A percentile compares a stretch with the other conserved stretches of the same genome.
phyloP scores from a whole-genome alignment of 2,888 invertebrate genomes.

The Cosmia pyralina region DNA sequence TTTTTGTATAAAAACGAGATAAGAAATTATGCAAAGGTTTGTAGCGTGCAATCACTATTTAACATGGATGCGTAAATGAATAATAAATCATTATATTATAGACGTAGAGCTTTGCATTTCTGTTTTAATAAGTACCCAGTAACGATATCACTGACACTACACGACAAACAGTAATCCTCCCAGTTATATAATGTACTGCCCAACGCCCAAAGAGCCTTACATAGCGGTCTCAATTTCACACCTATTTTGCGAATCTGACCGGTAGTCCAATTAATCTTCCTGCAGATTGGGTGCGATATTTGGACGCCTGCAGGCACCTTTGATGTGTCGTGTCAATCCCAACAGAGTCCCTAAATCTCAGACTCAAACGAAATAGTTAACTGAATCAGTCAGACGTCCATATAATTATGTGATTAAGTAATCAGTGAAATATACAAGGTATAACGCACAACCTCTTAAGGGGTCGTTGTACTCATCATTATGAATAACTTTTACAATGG shows the following conservation, averaged over 20 bases:
- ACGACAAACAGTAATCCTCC: slow-evolving; percentile 7
- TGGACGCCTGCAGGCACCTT: slow-evolving; percentile 50
- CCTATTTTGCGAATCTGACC: slow-evolving; percentile 56
- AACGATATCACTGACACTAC: neutral
- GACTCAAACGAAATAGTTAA: slow-evolving; percentile 22
- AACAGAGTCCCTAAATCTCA: slow-evolving; percentile 34
- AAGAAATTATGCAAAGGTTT: slow-evolving; percentile 58
- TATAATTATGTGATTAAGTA: neutral
- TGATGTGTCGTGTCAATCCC: slow-evolving; percentile 31
- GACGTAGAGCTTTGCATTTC: neutral
- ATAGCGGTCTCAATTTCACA: slow-evolving; percentile 53
- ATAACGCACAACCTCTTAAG: too few species aligned
- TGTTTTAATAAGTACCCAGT: slow-evolving; percentile 12
- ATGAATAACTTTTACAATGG: too few species aligned
- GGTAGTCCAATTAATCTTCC: slow-evolving; percentile 49
- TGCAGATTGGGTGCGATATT: slow-evolving; percentile 57
- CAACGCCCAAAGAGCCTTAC: slow-evolving; percentile 9
- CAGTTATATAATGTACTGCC: slow-evolving; percentile 3
- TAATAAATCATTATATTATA: slow-evolving; percentile 30
- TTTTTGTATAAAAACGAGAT: slow-evolving; percentile 58
- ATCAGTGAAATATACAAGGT: too few species aligned
- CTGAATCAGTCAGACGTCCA: neutral
- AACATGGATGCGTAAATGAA: slow-evolving; percentile 35
- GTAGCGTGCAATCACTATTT: slow-evolving; percentile 36
- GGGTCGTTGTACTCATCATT: too few species aligned